Base-by-base conservation (phyloP, 2,888 invertebrate species). In the Spodoptera picta region DNA sequence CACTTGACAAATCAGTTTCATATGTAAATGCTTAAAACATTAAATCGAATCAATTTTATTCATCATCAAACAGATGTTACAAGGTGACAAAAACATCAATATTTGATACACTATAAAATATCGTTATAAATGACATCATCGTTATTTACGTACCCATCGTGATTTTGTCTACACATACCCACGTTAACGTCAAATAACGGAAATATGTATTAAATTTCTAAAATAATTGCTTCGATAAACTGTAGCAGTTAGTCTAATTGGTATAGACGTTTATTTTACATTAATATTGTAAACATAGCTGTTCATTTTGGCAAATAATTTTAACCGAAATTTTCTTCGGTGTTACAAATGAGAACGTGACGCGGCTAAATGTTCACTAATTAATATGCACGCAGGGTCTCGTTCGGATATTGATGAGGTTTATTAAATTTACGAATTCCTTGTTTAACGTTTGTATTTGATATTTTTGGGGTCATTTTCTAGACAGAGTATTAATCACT, bases 321-420 rank as follows among this genome's bases (percentile, higher is more conserved):
- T 47, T 45, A 42, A 14, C 24, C 46, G 31, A 52, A 49, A 68
- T 46, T 66, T 58, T 44, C 59, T 53, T 69, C 24, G 49, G 11
- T 10, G 19, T 23, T 47, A 54, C 53, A 57, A 55, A 67, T 61
- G 36, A 47, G 24, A 44, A 27, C 61, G 55, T 63, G 58, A 46
- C 48, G 50, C 11, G 44, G 58, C 56, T 54, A 54, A 60, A 73
- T 56, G 31, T 59, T 53, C 48, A 14, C 31, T 64, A 69, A 73
- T 73, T 69, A 61, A 55, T 59, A 42, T 3, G 46, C 52, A 59
- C 59, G 51, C 49, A 24, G 41, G 36, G 31, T 31, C 36, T 9
- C 36, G 51, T 58, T 41, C 3, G 7, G 24, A 11, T 52, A 44
- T 60, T 55, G 19, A 55, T 58, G n/a, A 55, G 41, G 19, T 19